Conservation (phyloP, 2,888 invertebrate species). For the Ectropis crepuscularia region DNA sequence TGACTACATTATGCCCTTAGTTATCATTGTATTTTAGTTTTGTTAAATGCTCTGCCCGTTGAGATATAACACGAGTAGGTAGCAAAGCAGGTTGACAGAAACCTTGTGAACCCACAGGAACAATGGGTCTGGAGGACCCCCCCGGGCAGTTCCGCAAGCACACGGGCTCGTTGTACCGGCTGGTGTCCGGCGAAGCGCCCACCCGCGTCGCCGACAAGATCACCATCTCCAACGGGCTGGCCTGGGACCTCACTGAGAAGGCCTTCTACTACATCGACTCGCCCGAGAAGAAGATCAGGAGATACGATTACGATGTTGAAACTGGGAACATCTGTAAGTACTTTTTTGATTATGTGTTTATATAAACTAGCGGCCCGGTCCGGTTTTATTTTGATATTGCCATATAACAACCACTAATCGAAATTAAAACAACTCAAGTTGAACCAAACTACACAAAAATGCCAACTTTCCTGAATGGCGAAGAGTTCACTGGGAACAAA, state of each 20-base stretch:
- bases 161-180: slow-evolving; percentile 77
- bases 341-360: too few relatives aligned
- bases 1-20: too few relatives aligned
- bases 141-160: slow-evolving; percentile 67
- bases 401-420: too few relatives aligned
- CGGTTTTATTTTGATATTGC: too few relatives aligned
- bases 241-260: slow-evolving; percentile 88
- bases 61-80: too few relatives aligned
- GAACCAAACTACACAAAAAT: too few relatives aligned
- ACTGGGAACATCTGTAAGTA: slow-evolving; percentile 87
- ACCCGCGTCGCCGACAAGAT: slow-evolving; percentile 61
- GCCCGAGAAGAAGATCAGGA: slow-evolving; percentile 85
- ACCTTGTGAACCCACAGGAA: slow-evolving; percentile 65
- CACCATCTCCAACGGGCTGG: slow-evolving; percentile 91
- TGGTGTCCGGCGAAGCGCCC: slow-evolving; percentile 53
- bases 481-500: too few relatives aligned
- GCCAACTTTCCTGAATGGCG: too few relatives aligned
- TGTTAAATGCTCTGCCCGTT: not conserved
- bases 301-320: slow-evolving; percentile 89
- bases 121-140: slow-evolving; percentile 80
- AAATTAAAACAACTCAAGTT: too few relatives aligned
- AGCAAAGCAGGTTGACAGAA: too few relatives aligned
- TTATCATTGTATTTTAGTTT: too few relatives aligned
- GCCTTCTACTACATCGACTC: slow-evolving; percentile 92
- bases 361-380: too few relatives aligned